Evolutionary conservation across 2,113 vertebrate genomes (phyloP), one percentile per base, ranked within the genome.

Genomic region (Rhadina sibilatrix): DNA sequence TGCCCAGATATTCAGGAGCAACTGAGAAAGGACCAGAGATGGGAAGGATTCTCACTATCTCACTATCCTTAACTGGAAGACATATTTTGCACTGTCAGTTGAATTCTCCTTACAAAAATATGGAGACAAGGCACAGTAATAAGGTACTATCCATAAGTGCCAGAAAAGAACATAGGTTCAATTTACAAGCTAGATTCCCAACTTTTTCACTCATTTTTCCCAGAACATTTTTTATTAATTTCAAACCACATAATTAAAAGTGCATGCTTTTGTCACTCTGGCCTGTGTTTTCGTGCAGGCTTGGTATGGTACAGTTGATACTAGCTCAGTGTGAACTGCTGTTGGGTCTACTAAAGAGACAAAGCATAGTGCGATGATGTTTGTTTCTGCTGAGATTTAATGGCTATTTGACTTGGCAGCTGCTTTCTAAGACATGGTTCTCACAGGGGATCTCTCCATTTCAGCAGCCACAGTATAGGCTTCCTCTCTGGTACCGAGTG

Each of bases 351-450:
- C 92, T 95, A 92, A 95, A 94, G 79, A 90, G 64, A 53, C 57
- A 91, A 30, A 69, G 74, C n/a, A 5, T 23, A 87, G 89, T 63
- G 78, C 0, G 13, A 64, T 86, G 82, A 92, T 94, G 82, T 81
- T 93, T 96, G 93, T 66, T 96, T 94, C 94, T 96, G 94, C 85
- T 94, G 93, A 92, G 89, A 93, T 96, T 94, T 96, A 97, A 97
- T 95, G 92, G 56, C 79, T 96, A 86, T 96, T 92, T 90, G 79
- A 90, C 94, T 92, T 96, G 94, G 95, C 93, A 97, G 83, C 63
- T 93, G 90, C 82, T 92, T 89, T 93, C 90, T 81, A 75, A 95
- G 82, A 90, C 94, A 74, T 75, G 38, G 42, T 81, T 96, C 85
- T 96, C 95, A 86, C 92, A 90, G 94, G 96, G 90, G 75, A 94